A percentile compares a stretch with the other conserved stretches of the same genome.
These are phyloP conservation scores for Cathartes aura DNA, from an alignment of 2,113 vertebrate genomes.

Conservation along the genomic window DNA sequence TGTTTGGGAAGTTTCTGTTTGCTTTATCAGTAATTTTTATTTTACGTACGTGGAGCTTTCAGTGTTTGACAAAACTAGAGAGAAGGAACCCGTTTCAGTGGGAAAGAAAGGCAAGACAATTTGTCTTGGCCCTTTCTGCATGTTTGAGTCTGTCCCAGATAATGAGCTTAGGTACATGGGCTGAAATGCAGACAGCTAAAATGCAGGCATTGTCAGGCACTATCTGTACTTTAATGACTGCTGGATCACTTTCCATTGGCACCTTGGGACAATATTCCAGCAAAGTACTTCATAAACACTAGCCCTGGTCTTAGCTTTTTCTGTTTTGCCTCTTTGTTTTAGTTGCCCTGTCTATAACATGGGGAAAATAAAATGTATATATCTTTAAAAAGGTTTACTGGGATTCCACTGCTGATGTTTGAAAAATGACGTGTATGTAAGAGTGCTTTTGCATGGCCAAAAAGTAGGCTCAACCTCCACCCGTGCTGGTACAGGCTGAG, in stretches of 20 bases:
- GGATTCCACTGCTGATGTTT: not conserved
- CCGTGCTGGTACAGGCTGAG: not conserved
- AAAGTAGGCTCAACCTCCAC: not conserved
- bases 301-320: not conserved
- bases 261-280: not conserved
- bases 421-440: accelerated
- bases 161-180: not conserved
- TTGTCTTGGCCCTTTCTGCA: not conserved
- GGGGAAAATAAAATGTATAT: not conserved
- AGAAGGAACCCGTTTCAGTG: not conserved
- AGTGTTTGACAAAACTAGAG: not conserved
- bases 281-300: not conserved
- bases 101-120: not conserved
- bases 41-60: not conserved
- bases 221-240: accelerated
- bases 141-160: not conserved
- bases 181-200: not conserved
- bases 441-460: not conserved
- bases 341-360: not conserved
- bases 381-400: not conserved
- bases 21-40: not conserved
- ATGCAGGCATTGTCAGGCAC: not conserved
- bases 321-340: not conserved
- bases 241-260: not conserved
- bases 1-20: not conserved